Evolutionary conservation across 2,797 vertebrate genomes (phyloP), one percentile per base, ranked within the genome.

Genomic region (Sebastes wilsoni): DNA sequence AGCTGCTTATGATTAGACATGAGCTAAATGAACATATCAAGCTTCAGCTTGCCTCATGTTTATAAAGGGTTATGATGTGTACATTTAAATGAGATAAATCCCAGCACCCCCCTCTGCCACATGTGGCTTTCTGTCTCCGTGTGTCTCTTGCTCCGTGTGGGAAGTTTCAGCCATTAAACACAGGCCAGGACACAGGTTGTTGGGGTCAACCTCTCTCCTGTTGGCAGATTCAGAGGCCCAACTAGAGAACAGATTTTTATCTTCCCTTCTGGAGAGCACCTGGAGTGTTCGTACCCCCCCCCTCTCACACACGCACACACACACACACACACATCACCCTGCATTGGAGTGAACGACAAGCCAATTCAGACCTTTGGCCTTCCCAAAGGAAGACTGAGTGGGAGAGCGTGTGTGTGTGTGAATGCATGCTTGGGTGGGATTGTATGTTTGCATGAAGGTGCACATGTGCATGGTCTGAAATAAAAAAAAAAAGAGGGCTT

Each of bases 171-270:
- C 72, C 71, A 72, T 89, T 88, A 83, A 86, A 78, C 64, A 32
- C 10, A 18, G 69, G 75, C 72, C 78, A 28, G 75, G 62, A 83
- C 69, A 20, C 69, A 77, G 88, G 79, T 81, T 73, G 70, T 42
- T 2, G 36, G 66, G 90, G 91, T 94, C 89, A 90, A 80, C 30
- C 81, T 84, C 75, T 79, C 77, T 88, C 70, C 81, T 89, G 87
- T 86, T 92, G 87, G 86, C 85, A 90, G 83, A 90, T 91, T 82
- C 83, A 77, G 84, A 85, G 79, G 86, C 84, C 82, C 77, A 79
- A 77, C 75, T 55, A 23, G 66, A 87, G 61, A 82, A 70, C 73
- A 81, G 87, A 92, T 91, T 93, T 88, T 89, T 91, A 92, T 93
- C 91, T 89, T 55, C 38, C 84, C 82, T 83, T 85, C 80, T 91